A percentile compares a stretch with the other conserved stretches of the same genome.
Evolutionary conservation across 2,113 vertebrate genomes (phyloP).

Genomic region (Muscicapa adusta): DNA sequence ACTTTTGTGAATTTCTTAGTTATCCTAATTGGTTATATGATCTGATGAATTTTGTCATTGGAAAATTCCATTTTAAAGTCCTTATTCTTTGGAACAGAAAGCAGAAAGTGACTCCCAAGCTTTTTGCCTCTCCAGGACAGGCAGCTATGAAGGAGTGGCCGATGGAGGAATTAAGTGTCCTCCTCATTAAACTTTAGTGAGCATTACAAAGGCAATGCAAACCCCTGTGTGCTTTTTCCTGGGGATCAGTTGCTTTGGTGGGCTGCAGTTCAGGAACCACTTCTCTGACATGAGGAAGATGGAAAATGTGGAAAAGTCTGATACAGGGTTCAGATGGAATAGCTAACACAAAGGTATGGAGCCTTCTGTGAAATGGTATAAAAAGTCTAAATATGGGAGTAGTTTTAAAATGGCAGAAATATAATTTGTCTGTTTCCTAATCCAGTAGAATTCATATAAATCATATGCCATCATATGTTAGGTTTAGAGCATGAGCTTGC

Average conservation of each 20-base stretch:
- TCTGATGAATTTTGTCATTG: not conserved
- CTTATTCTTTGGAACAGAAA: not conserved
- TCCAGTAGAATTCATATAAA: not conserved
- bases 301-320: not conserved
- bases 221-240: not conserved
- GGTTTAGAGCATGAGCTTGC: not conserved
- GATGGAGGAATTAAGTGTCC: not conserved
- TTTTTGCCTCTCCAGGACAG: not conserved
- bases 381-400: not conserved
- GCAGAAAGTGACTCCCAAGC: not conserved
- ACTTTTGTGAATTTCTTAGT: not conserved
- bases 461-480: rapidly evolving
- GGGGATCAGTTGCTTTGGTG: not conserved
- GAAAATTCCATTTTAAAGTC: not conserved
- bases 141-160: not conserved
- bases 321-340: not conserved
- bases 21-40: not conserved
- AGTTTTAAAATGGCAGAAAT: not conserved
- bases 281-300: not conserved
- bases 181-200: not conserved
- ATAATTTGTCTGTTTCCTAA: not conserved
- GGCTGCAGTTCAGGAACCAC: not conserved
- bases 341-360: not conserved
- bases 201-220: not conserved
- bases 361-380: not conserved